Percentiles rank a stretch among this genome's conserved stretches.
These are phyloP conservation scores for Cyanoramphus novaezelandiae DNA, from an alignment of 2,113 vertebrate genomes.

Conservation along the genomic window DNA sequence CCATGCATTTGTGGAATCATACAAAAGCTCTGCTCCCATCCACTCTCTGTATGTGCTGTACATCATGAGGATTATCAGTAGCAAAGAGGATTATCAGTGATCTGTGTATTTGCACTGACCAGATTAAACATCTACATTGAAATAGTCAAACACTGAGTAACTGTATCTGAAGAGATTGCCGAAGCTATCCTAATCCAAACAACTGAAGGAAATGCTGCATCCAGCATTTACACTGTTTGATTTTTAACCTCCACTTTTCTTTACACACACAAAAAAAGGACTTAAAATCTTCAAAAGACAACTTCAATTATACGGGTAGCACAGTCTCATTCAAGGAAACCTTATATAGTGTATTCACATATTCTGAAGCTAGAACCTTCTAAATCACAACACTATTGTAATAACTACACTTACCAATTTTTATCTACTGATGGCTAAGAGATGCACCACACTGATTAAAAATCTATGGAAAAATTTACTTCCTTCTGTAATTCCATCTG, in stretches of 20 bases:
- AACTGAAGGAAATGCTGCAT: conserved; percentile 28
- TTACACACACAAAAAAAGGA: background rate
- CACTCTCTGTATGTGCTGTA: background rate
- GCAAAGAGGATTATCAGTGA: conserved; percentile 65
- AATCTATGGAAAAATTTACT: background rate
- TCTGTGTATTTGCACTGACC: conserved; percentile 65
- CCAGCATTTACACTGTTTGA: conserved; percentile 4
- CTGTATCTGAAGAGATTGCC: conserved; percentile 62
- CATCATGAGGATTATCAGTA: conserved; percentile 37
- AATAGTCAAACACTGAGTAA: conserved; percentile 56
- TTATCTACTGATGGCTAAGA: background rate
- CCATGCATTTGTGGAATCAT: background rate
- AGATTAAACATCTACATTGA: conserved; percentile 57
- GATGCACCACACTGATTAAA: background rate
- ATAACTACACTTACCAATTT: background rate
- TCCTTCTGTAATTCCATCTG: background rate
- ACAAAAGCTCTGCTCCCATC: conserved; percentile 13
- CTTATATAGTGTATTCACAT: background rate
- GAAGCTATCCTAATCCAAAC: conserved; percentile 55
- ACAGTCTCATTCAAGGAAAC: conserved; percentile 8
- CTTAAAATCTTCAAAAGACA: background rate
- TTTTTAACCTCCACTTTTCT: conserved; percentile 31
- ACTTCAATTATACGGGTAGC: background rate
- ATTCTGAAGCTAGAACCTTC: background rate
- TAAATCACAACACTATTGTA: background rate